Evolutionary conservation across 2,797 vertebrate species (phyloP).

Genomic region (Vultur gryphus): DNA sequence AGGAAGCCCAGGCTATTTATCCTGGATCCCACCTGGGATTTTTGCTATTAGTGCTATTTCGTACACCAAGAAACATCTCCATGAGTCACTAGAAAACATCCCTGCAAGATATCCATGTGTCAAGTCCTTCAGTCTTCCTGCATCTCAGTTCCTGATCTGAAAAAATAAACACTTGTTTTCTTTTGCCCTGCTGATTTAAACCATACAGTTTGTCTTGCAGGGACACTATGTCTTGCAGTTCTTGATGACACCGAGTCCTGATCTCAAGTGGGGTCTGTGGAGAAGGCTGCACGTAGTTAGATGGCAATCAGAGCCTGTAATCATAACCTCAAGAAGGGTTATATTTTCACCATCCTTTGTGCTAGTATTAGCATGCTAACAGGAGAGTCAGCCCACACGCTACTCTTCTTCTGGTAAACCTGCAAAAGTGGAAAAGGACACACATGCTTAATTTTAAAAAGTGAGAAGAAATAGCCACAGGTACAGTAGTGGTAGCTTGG

Average conservation of each 20-base stretch:
- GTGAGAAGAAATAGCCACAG: background rate
- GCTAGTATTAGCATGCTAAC: background rate
- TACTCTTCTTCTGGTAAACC: background rate
- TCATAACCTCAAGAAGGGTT: too few species aligned
- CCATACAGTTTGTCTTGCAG: background rate
- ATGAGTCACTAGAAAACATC: background rate
- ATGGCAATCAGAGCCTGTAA: background rate
- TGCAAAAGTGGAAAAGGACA: background rate
- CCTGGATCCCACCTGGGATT: background rate
- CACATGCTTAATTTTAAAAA: background rate
- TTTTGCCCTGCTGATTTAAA: background rate
- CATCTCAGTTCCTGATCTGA: background rate
- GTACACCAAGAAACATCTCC: background rate
- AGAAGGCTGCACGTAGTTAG: background rate
- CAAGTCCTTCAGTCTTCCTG: background rate
- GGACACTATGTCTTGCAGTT: background rate
- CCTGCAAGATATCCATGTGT: accelerated
- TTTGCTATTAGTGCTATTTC: background rate
- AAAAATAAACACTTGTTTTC: background rate
- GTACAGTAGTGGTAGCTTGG: background rate
- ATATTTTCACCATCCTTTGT: background rate
- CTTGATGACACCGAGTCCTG: background rate
- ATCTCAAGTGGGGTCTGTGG: background rate
- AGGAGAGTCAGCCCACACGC: background rate
- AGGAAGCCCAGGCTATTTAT: background rate